Conservation (phyloP, 1,140 invertebrate species). For the Maconellicoccus hirsutus region DNA sequence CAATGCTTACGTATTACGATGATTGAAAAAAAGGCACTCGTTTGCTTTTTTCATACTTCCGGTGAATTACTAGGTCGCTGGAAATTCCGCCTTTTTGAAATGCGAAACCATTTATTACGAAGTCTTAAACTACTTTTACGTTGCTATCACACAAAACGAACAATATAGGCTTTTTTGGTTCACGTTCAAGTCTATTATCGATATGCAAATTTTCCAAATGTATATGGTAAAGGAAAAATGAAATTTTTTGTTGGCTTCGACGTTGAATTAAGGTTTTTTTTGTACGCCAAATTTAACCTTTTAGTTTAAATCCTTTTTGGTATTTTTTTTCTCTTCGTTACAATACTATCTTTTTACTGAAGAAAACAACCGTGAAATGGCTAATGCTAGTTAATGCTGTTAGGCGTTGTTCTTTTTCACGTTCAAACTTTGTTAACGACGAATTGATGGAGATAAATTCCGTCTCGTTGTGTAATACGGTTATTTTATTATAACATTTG, state of each 20-base stretch:
- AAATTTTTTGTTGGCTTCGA: not conserved
- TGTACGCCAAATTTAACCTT: not conserved
- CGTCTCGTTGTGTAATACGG: no score
- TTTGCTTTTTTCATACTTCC: no score
- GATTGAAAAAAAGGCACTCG: no score
- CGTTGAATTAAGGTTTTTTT: not conserved
- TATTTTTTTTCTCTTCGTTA: not conserved
- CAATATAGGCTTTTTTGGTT: not conserved
- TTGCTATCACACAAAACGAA: not conserved
- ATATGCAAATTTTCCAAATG: not conserved
- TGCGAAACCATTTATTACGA: not conserved
- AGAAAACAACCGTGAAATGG: no score
- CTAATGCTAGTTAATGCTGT: no score
- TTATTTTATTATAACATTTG: no score
- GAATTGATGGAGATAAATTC: no score
- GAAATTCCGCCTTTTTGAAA: not conserved
- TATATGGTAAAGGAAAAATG: not conserved
- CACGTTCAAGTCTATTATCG: not conserved
- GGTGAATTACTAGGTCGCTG: no score
- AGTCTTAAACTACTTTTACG: not conserved
- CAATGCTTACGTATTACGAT: no score
- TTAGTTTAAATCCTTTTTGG: not conserved
- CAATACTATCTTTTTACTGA: no score
- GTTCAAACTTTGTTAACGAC: no score
- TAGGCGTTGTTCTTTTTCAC: no score